phyloP scores from a whole-genome alignment of 1,140 invertebrate species.

The Venustaconcha ellipsiformis region DNA sequence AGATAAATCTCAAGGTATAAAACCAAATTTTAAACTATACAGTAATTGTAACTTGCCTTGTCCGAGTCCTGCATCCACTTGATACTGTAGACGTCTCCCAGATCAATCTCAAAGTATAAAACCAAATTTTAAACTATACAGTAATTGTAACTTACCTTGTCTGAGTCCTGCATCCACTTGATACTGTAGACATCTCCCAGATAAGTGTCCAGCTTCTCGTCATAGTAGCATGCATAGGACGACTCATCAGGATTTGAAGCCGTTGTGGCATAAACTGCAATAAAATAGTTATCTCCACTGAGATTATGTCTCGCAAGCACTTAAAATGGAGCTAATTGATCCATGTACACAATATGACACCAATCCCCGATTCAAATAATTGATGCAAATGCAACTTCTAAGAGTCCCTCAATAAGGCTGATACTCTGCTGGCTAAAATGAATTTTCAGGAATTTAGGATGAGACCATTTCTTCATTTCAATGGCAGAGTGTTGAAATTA shows the following conservation, averaged over 20 bases:
- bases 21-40: too few species aligned
- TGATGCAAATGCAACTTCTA: too few species aligned
- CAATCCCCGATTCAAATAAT: too few species aligned
- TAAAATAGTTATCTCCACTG: slow-evolving; percentile 16
- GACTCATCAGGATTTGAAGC: slow-evolving; percentile 75
- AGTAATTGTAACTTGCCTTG: slow-evolving; percentile 59
- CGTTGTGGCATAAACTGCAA: slow-evolving; percentile 76
- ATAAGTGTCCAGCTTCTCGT: slow-evolving; percentile 71
- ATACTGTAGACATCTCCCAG: slow-evolving; percentile 77
- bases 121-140: too few species aligned
- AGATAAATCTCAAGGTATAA: slow-evolving; percentile 69
- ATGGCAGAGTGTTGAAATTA: too few species aligned
- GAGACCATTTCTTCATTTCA: too few species aligned
- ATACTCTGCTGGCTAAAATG: too few species aligned
- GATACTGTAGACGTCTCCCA: slow-evolving; percentile 77
- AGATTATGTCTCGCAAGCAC: too few species aligned
- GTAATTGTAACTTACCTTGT: slow-evolving; percentile 66
- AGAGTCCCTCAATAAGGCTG: too few species aligned
- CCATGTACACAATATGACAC: too few species aligned
- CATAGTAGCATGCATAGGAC: slow-evolving; percentile 76
- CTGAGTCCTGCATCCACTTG: slow-evolving; percentile 80
- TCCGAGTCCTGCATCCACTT: slow-evolving; percentile 80
- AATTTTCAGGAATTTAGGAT: too few species aligned
- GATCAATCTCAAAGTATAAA: slow-evolving; percentile 67
- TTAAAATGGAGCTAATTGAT: too few species aligned